These are phyloP conservation scores for Poecilia gillii DNA, from an alignment of 2,797 vertebrate genomes.

Conservation along the genomic window DNA sequence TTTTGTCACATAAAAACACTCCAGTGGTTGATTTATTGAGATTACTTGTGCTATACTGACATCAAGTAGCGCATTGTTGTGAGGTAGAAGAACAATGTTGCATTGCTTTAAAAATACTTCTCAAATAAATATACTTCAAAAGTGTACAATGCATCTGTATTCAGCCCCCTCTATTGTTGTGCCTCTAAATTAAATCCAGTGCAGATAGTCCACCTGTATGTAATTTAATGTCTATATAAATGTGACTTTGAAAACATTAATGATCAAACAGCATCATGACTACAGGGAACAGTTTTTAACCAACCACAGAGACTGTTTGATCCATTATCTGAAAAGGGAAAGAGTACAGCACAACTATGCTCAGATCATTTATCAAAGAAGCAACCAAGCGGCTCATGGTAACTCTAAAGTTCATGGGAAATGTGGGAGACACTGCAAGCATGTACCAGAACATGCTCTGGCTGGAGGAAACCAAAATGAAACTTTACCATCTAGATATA, in stretches of 20 bases:
- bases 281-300: neutral
- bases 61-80: neutral
- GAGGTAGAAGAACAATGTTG: neutral
- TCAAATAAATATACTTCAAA: neutral
- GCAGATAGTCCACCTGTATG: neutral
- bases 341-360: neutral
- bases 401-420: neutral
- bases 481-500: neutral
- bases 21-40: neutral
- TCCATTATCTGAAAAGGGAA: neutral
- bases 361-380: neutral
- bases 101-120: neutral
- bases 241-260: neutral
- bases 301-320: neutral
- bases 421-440: neutral
- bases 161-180: neutral
- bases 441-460: neutral
- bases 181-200: neutral
- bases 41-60: neutral
- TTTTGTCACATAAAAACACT: neutral
- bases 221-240: neutral
- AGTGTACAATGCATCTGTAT: neutral
- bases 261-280: neutral
- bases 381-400: neutral
- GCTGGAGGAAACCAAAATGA: neutral